Evolutionary conservation across 2,888 invertebrate species (phyloP), one percentile per base, ranked within the genome.

Genomic region (Caenorhabditis doughertyi): DNA sequence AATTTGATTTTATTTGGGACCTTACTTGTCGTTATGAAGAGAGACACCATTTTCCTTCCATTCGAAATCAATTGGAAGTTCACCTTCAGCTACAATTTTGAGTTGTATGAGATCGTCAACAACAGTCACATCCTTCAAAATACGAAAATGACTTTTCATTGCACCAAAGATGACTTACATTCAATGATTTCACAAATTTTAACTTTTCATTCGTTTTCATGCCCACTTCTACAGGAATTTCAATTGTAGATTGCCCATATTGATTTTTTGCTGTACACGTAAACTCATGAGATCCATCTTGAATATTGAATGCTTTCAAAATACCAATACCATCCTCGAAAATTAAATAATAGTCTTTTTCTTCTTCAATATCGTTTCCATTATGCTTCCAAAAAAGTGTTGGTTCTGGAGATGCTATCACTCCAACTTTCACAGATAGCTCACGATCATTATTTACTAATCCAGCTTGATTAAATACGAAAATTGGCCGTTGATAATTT

Each of bases 341-440:
- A 16, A 84, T 81, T 13, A 79, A 39, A 29, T 44, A 49, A 60
- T 74, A 67, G 39, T 81, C 65, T 16, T 55, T 65, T 27, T 68
- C 84, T 21, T 87, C 85, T 29, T 85, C 85, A 42, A 88, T 77
- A 21, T 55, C 68, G 8, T 23, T 35, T 11, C 81, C 85, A 74
- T 85, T 81, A 29, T 82, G 81, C 16, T 62, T 44, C 89, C 87
- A 89, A 83, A 84, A 89, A 89, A 92, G 86, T 87, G 86, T 35
- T 9, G 88, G 86, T 35, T 86, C 81, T 3, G 93, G 92, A n/a
- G 85, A 85, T 2, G 92, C 92, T 1, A 86, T 77, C 13, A 93
- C 89, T 25, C 88, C 85, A 70, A 92, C 91, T 72, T 84, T 87
- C 13, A 88, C 64, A 3, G 79, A 73, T 0, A 86, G 65, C 29